A percentile compares a stretch with the other conserved stretches of the same genome.
Evolutionary conservation across 2,888 invertebrate species (phyloP).

Genomic region (Catocala nupta): DNA sequence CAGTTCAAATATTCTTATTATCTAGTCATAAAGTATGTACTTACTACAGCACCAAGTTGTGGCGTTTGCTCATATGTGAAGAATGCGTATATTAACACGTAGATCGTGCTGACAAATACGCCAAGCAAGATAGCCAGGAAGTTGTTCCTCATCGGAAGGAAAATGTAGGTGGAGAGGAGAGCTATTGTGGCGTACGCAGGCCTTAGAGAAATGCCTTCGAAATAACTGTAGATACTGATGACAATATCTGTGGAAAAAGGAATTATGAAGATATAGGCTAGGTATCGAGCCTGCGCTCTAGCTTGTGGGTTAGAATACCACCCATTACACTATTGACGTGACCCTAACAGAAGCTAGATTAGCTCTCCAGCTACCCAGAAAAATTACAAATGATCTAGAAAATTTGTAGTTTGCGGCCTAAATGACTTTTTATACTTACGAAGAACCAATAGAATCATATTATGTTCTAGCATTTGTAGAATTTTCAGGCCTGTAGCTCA

Average conservation of each 20-base stretch:
- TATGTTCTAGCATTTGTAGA: no score
- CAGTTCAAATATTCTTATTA: no score
- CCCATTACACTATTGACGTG: no score
- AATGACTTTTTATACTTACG: no score
- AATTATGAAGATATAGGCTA: background rate
- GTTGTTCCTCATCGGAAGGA: slow-evolving; percentile 93
- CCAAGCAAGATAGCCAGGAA: slow-evolving; percentile 91
- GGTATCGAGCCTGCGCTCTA: background rate
- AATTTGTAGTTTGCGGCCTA: no score
- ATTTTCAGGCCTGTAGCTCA: no score
- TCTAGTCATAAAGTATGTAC: slow-evolving; percentile 30
- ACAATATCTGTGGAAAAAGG: slow-evolving; percentile 84
- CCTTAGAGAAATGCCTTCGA: slow-evolving; percentile 84
- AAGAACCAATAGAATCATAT: no score
- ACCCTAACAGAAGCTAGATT: no score
- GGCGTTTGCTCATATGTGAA: slow-evolving; percentile 72
- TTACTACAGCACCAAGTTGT: slow-evolving; percentile 73
- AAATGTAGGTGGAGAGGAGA: slow-evolving; percentile 93
- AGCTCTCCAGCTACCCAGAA: no score
- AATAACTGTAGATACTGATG: slow-evolving; percentile 89
- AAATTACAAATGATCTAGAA: no score
- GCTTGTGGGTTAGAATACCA: no score
- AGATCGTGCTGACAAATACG: slow-evolving; percentile 89
- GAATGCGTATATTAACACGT: slow-evolving; percentile 84
- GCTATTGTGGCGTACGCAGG: slow-evolving; percentile 92